Percentiles rank a stretch among this genome's conserved stretches.
Conservation (phyloP, 2,113 vertebrate species). For the Muntiacus muntjak region DNA sequence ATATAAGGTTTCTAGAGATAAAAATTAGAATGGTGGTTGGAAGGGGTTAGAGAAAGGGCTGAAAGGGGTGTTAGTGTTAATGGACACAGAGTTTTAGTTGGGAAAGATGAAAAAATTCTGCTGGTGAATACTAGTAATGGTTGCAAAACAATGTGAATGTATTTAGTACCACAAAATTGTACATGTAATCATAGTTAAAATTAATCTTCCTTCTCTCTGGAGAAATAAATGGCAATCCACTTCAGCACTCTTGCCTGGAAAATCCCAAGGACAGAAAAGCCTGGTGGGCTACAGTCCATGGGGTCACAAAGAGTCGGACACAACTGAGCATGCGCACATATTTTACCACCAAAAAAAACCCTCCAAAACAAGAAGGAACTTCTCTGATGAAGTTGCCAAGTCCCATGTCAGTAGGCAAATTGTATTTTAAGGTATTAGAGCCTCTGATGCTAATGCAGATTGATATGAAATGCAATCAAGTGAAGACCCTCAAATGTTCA, state of each 20-base stretch:
- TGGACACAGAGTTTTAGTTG: not conserved
- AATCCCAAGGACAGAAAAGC: not conserved
- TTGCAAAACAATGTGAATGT: not conserved
- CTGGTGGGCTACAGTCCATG: rapidly evolving
- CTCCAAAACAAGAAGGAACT: not conserved
- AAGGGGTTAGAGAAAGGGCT: not conserved
- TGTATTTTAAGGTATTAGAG: not conserved
- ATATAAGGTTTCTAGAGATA: not conserved
- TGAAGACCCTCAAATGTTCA: not conserved
- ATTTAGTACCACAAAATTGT: not conserved
- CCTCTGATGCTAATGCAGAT: not conserved
- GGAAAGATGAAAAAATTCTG: not conserved
- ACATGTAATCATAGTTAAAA: not conserved
- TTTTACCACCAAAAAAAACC: not conserved
- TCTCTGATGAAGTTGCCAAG: not conserved
- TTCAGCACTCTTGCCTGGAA: not conserved
- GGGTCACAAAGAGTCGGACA: not conserved
- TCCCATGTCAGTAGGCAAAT: not conserved
- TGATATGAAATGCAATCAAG: not conserved
- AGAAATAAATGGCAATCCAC: not conserved
- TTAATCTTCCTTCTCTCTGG: not conserved
- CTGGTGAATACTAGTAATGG: not conserved
- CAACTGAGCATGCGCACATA: not conserved
- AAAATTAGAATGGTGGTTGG: not conserved
- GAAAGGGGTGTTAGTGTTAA: not conserved